A percentile compares a stretch with the other conserved stretches of the same genome.
Evolutionary conservation across 2,113 vertebrate genomes (phyloP).

Genomic region (Myrmophylax atrothorax): DNA sequence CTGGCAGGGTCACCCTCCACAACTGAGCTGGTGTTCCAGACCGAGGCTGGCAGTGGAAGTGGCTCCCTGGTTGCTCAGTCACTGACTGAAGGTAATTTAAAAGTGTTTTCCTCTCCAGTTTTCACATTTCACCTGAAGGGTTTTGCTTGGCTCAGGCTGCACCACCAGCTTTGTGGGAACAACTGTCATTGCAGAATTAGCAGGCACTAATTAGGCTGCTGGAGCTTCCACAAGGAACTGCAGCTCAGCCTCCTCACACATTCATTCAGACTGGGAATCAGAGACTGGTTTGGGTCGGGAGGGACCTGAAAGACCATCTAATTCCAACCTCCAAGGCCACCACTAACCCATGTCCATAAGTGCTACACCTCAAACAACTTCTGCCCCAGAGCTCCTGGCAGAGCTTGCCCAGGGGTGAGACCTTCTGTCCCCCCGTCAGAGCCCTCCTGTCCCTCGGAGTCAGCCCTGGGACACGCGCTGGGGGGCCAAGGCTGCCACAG

Average conservation of each 20-base stretch:
- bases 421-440: neutral
- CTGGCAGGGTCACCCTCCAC: neutral
- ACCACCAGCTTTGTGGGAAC: neutral
- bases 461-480: neutral
- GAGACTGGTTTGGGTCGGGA: too few species aligned
- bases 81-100: neutral
- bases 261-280: neutral
- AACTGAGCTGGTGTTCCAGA: neutral
- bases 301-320: neutral
- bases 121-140: neutral
- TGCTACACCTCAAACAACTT: neutral
- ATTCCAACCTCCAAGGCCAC: neutral
- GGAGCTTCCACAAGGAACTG: neutral
- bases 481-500: neutral
- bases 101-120: neutral
- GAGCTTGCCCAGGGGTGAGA: neutral
- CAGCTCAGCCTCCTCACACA: neutral
- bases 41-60: rapidly evolving
- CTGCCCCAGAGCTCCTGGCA: rapidly evolving
- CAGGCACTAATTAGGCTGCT: neutral
- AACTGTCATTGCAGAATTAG: neutral
- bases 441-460: neutral
- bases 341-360: neutral
- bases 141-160: neutral
- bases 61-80: neutral